Conservation (phyloP, 2,113 vertebrate genomes). For the Morone saxatilis region DNA sequence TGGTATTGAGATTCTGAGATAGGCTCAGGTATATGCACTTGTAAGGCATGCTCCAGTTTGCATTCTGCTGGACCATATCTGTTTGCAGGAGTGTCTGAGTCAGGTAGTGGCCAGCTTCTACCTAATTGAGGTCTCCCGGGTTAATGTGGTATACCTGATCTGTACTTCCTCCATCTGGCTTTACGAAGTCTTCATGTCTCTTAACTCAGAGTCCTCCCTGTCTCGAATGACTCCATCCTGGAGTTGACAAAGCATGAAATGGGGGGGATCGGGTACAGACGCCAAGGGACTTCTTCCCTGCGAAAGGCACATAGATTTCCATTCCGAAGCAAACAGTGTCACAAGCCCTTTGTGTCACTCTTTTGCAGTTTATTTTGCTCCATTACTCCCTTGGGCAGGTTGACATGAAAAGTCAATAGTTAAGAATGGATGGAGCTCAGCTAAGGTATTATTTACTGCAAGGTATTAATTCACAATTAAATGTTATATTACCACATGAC, state of each 20-base stretch:
- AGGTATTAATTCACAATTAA: constrained; percentile 8
- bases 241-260: constrained; percentile 84
- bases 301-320: constrained; percentile 57
- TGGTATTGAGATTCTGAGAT: not conserved
- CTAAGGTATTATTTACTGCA: not conserved
- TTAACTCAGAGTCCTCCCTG: constrained; percentile 46
- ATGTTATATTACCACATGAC: not conserved
- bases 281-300: constrained; percentile 61
- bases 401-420: constrained; percentile 60
- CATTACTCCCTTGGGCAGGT: constrained; percentile 56
- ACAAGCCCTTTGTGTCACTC: constrained; percentile 67
- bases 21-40: no score
- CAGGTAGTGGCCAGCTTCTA: not conserved
- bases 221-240: constrained; percentile 74
- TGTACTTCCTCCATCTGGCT: constrained; percentile 44
- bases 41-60: not conserved
- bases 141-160: constrained; percentile 61
- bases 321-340: constrained; percentile 66
- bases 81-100: constrained; percentile 29
- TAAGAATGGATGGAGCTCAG: constrained; percentile 39
- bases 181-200: constrained; percentile 44
- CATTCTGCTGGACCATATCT: constrained; percentile 20
- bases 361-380: constrained; percentile 64
- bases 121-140: constrained; percentile 67
- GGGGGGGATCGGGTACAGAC: constrained; percentile 43